Conservation (phyloP, 2,888 invertebrate genomes). For the Ormyrus nitidulus region DNA sequence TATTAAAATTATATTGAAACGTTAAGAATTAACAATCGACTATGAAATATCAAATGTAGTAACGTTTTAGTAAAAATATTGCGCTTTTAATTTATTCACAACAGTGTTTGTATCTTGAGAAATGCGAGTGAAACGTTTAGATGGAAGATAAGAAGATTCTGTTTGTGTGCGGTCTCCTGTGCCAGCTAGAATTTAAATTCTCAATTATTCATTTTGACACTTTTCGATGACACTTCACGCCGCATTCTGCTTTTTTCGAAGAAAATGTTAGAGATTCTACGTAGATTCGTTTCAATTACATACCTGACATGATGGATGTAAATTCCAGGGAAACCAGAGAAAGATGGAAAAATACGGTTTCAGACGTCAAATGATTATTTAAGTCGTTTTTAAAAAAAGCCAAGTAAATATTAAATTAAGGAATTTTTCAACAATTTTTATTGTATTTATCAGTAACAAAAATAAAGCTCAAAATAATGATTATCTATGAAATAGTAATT, state of each 20-base stretch:
- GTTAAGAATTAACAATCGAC: no score
- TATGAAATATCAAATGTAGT: no score
- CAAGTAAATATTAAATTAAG: no score
- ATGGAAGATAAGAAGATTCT: conserved; percentile 13
- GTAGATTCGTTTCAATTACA: background rate
- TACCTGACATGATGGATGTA: no score
- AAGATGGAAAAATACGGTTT: background rate
- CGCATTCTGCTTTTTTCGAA: background rate
- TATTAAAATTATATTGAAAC: no score
- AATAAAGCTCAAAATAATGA: no score
- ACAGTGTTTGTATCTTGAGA: background rate
- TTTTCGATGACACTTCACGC: background rate
- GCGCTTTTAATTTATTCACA: background rate
- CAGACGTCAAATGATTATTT: no score
- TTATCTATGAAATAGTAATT: no score
- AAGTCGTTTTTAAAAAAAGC: no score
- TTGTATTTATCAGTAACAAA: no score
- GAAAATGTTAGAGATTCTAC: background rate
- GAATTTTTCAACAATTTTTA: no score
- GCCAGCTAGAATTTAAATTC: background rate
- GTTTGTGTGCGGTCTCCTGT: conserved; percentile 6
- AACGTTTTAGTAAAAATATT: background rate
- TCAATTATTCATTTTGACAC: background rate
- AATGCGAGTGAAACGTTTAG: background rate
- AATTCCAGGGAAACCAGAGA: background rate